phyloP scores from a whole-genome alignment of 2,797 vertebrate species.

The Sebastolobus alascanus region DNA sequence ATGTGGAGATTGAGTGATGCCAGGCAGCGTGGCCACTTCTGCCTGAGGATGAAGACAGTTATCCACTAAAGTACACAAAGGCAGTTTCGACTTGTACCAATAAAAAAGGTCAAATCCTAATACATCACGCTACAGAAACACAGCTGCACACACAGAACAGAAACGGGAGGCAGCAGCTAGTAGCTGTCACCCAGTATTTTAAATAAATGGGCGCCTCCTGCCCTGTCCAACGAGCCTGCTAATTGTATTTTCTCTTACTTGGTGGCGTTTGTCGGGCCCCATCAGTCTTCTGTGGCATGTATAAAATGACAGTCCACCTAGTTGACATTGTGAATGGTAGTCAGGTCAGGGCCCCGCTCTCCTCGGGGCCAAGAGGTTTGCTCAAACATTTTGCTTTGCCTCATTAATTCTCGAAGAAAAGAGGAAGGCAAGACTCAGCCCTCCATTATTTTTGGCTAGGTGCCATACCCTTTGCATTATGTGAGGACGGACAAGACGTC shows the following conservation, averaged over 20 bases:
- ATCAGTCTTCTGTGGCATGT: constrained; percentile 85
- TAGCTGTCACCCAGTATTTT: constrained; percentile 80
- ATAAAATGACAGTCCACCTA: constrained; percentile 85
- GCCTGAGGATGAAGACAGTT: constrained; percentile 70
- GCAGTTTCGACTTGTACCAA: constrained; percentile 60
- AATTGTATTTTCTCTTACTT: constrained; percentile 88
- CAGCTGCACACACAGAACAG: constrained; percentile 12
- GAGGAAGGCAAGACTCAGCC: constrained; percentile 59
- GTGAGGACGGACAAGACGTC: constrained; percentile 49
- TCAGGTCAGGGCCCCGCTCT: constrained; percentile 71
- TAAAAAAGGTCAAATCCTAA: constrained; percentile 73
- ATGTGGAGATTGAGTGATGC: constrained; percentile 64
- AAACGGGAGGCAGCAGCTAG: constrained; percentile 60
- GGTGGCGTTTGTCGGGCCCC: constrained; percentile 83
- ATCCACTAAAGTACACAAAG: constrained; percentile 58
- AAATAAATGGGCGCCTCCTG: constrained; percentile 84
- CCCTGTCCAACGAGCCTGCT: constrained; percentile 84
- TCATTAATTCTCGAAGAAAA: constrained; percentile 79
- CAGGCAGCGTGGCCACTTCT: constrained; percentile 46
- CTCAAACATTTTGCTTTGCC: constrained; percentile 80
- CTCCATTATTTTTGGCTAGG: constrained; percentile 64
- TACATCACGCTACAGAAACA: constrained; percentile 40
- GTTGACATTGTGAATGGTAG: constrained; percentile 76
- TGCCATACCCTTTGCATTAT: constrained; percentile 66
- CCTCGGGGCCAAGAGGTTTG: constrained; percentile 73